Base-by-base conservation (phyloP, 2,797 vertebrate genomes). In the Botia almorhae region DNA sequence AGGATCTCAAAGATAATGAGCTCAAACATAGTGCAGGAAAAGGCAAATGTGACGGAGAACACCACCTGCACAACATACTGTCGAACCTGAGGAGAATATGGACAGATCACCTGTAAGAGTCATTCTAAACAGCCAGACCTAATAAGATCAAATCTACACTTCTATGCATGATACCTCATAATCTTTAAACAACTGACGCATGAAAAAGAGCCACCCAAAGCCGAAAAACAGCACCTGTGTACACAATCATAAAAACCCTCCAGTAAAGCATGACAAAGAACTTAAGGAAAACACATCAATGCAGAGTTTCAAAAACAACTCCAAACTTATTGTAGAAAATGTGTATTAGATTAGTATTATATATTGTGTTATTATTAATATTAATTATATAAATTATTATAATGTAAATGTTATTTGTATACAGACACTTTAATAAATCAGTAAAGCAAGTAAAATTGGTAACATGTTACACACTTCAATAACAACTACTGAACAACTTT, bases 1-100 rank as follows among this genome's bases (percentile, higher is more conserved):
- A 99, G 92, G 88, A 99, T 99, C 92, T 99, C 98, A 90, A 99
- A 99, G 90, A 99, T 99, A 87, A 99, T 98, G 78, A 99, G 97
- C 85, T 99, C 98, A 93, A 99, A 99, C 98, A 99, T 99, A 33
- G 98, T 99, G 84, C 98, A 99, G 23, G 96, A 99, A 90, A 99
- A 98, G 0, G 97, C 98, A 89, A 99, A 99, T 1, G 97, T 99
- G 91, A 99, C 85, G 0, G 98, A 99, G 90, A 99, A 99, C 84
- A 99, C 96, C 61, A 99, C 96, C 88, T 99, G 97, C 58, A 99
- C 97, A 12, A 98, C 93, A 74, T 99, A 99, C 82, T 98, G 97
- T n/a, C 97, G 94, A 17, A 99, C 96, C 98, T 99, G 91, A 68
- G 80, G 19, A 86, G 36, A 64, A 85, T n/a, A 43, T 78, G 13